Evolutionary conservation across 1,140 invertebrate genomes (phyloP).

Genomic region (Trichoplusia ni): DNA sequence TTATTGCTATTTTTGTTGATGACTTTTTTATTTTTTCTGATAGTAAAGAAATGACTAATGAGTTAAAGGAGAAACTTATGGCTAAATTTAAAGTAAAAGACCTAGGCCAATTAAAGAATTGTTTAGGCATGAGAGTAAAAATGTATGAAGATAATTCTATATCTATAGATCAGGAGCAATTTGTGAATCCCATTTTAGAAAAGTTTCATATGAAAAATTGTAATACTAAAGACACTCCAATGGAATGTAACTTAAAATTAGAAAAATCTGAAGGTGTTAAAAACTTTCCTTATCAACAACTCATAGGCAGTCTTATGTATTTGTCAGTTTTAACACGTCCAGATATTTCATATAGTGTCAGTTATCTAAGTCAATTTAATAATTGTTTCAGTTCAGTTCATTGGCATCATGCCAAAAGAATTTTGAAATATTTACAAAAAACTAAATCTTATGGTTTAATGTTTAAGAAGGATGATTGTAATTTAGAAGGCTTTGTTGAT

Average conservation of each 20-base stretch:
- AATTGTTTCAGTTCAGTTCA: conserved; percentile 24
- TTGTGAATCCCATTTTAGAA: conserved; percentile 41
- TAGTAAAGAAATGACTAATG: not conserved
- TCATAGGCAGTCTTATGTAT: conserved; percentile 37
- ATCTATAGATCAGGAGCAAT: conserved; percentile 38
- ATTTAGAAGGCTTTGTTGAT: conserved; percentile 55
- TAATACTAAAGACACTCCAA: conserved; percentile 27
- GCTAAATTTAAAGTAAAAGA: conserved; percentile 37
- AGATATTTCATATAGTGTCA: conserved; percentile 33
- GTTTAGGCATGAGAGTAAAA: conserved; percentile 44
- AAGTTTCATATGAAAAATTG: conserved; percentile 35
- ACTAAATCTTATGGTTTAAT: conserved; percentile 16
- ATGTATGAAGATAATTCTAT: conserved; percentile 24
- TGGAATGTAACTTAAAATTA: conserved; percentile 35
- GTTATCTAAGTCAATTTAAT: conserved; percentile 35
- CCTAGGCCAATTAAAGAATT: conserved; percentile 38
- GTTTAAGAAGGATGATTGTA: conserved; percentile 12
- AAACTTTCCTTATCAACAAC: conserved; percentile 31
- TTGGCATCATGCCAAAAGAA: conserved; percentile 18
- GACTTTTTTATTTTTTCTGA: conserved; percentile 61
- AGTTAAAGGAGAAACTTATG: conserved; percentile 27
- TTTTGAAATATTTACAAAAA: not conserved
- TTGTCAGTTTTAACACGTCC: conserved; percentile 33
- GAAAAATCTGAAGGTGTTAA: conserved; percentile 10
- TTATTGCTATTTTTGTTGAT: conserved; percentile 61